phyloP scores from a whole-genome alignment of 2,888 invertebrate genomes.

The Caenorhabditis plicata region DNA sequence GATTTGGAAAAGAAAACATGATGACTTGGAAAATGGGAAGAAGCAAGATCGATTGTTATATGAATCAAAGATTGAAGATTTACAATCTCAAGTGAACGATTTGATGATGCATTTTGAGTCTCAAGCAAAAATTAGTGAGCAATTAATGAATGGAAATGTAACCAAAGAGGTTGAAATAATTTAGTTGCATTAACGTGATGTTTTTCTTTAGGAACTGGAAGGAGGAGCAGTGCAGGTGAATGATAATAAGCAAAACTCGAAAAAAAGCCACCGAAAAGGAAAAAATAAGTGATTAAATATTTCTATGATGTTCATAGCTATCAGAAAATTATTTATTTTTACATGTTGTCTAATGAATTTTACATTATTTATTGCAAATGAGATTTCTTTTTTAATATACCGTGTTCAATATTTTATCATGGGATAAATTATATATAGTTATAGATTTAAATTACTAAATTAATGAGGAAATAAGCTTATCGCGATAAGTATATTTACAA shows the following conservation, averaged over 20 bases:
- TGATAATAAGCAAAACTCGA: slow-evolving; percentile 1
- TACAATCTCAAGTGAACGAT: slow-evolving; percentile 90
- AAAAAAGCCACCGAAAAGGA: slow-evolving; percentile 11
- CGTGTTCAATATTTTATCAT: too few species aligned
- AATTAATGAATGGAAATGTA: slow-evolving; percentile 23
- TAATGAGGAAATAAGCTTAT: too few species aligned
- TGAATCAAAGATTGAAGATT: slow-evolving; percentile 75
- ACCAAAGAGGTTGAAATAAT: slow-evolving; percentile 23
- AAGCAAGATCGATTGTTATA: slow-evolving; percentile 24
- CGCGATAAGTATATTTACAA: too few species aligned
- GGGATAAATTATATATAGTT: too few species aligned
- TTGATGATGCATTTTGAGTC: slow-evolving; percentile 95
- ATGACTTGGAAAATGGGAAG: too few species aligned
- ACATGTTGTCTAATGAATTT: too few species aligned
- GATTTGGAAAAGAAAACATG: slow-evolving; percentile 72
- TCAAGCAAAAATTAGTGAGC: slow-evolving; percentile 71
- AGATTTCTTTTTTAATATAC: too few species aligned
- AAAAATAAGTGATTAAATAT: slow-evolving; percentile 13
- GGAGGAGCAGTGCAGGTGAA: slow-evolving; percentile 20
- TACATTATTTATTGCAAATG: too few species aligned
- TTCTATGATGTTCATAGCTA: too few species aligned
- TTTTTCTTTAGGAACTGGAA: slow-evolving; percentile 12
- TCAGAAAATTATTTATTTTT: too few species aligned
- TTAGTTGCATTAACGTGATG: background rate
- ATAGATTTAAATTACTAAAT: too few species aligned